A percentile compares a stretch with the other conserved stretches of the same genome.
Conservation (phyloP, 2,113 vertebrate genomes). For the Circaetus cinerascens region DNA sequence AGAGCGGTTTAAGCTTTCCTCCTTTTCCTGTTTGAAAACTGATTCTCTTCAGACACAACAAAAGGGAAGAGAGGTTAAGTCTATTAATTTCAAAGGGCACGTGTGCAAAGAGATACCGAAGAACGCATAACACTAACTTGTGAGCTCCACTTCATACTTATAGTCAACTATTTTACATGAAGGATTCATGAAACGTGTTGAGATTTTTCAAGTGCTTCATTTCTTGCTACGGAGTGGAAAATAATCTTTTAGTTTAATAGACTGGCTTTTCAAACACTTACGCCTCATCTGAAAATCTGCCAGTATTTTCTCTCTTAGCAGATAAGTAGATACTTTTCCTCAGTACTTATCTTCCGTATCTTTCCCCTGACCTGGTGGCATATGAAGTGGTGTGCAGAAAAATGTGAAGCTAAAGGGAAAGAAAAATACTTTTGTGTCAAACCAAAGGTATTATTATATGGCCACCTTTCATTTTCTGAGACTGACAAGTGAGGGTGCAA, state of each 20-base stretch:
- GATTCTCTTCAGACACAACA: neutral
- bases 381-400: neutral
- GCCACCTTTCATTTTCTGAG: neutral
- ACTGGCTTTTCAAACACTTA: slow-evolving; percentile 12
- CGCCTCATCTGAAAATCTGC: neutral
- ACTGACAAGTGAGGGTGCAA: neutral
- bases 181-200: neutral
- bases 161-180: neutral
- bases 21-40: neutral
- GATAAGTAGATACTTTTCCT: neutral
- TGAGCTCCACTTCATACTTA: neutral
- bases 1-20: neutral
- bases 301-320: neutral
- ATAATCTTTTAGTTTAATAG: slow-evolving; percentile 1
- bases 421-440: neutral
- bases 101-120: neutral
- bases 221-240: slow-evolving; percentile 22
- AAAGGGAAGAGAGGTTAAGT: neutral
- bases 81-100: neutral
- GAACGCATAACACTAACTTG: neutral
- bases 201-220: neutral
- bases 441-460: neutral
- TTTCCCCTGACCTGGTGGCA: neutral
- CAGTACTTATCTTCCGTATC: neutral
- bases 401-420: neutral